Conservation (phyloP, 2,113 vertebrate genomes). For the Silurus asotus region DNA sequence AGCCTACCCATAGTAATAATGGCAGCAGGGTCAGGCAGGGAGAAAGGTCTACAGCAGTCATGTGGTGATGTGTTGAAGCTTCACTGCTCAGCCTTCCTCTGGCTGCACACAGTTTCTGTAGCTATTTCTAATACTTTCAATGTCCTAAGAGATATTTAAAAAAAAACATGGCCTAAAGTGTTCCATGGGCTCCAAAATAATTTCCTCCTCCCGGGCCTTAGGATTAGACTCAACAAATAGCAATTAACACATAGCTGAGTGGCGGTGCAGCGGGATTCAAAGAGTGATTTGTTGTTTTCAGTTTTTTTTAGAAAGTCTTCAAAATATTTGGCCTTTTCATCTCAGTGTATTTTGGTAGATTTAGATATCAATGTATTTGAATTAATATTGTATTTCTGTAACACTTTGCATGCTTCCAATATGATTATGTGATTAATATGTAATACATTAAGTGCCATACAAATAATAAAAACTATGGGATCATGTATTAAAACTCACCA, state of each 20-base stretch:
- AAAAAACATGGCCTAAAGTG: slow-evolving; percentile 20
- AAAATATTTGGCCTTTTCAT: background rate
- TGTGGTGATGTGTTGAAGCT: background rate
- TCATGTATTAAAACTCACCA: too few relatives aligned
- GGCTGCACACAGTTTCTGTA: slow-evolving; percentile 17
- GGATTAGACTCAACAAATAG: slow-evolving; percentile 39
- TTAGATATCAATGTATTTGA: background rate
- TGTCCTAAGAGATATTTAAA: slow-evolving; percentile 30
- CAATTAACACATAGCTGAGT: slow-evolving; percentile 34
- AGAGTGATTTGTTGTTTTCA: background rate
- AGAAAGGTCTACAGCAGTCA: background rate
- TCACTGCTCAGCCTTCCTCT: slow-evolving; percentile 36
- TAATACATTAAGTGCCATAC: background rate
- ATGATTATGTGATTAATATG: background rate
- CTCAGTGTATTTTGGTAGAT: background rate
- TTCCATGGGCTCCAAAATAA: slow-evolving; percentile 1
- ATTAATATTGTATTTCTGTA: background rate
- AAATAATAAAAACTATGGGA: background rate
- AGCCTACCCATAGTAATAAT: slow-evolving; percentile 14
- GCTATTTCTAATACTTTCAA: slow-evolving; percentile 55
- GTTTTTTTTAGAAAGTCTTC: background rate
- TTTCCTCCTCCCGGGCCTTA: slow-evolving; percentile 2
- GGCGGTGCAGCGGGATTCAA: slow-evolving; percentile 9
- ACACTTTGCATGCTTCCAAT: background rate
- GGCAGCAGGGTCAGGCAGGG: slow-evolving; percentile 32